Evolutionary conservation across 2,888 invertebrate genomes (phyloP).

Genomic region (Hemistola chrysoprasaria): DNA sequence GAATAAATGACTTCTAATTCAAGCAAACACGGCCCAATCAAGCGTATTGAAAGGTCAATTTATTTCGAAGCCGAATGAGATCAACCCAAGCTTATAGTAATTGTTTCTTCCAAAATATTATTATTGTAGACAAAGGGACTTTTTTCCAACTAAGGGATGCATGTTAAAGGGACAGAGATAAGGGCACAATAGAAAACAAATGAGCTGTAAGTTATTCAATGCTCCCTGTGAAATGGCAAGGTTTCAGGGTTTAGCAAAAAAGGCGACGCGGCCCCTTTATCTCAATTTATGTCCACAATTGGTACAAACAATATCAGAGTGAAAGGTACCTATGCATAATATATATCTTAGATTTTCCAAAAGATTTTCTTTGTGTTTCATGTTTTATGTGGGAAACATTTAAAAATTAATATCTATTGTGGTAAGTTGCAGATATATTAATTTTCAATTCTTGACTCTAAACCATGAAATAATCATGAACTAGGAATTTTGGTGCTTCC

Average conservation of each 20-base stretch:
- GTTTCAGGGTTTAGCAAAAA: constrained; percentile 19
- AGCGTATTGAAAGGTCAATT: constrained; percentile 1
- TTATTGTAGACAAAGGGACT: constrained; percentile 23
- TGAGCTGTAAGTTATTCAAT: constrained; percentile 64
- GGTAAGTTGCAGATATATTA: too few relatives aligned
- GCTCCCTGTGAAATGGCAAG: constrained; percentile 43
- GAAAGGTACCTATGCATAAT: too few relatives aligned
- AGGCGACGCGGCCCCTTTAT: constrained; percentile 3
- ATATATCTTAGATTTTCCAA: too few relatives aligned
- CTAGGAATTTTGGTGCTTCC: too few relatives aligned
- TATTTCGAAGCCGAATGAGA: neutral
- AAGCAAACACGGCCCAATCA: too few relatives aligned
- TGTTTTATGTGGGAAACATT: too few relatives aligned
- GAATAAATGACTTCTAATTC: too few relatives aligned
- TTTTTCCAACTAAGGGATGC: constrained; percentile 25
- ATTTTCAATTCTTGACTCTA: too few relatives aligned
- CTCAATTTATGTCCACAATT: constrained; percentile 6
- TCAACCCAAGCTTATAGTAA: constrained; percentile 13
- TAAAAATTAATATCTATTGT: too few relatives aligned
- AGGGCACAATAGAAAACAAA: constrained; percentile 69
- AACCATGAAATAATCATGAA: too few relatives aligned
- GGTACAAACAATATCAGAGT: constrained; percentile 2
- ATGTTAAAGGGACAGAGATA: constrained; percentile 44
- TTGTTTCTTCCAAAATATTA: constrained; percentile 13
- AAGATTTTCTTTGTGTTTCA: too few relatives aligned